Base-by-base conservation (phyloP, 2,797 vertebrate species). In the Clamator glandarius region DNA sequence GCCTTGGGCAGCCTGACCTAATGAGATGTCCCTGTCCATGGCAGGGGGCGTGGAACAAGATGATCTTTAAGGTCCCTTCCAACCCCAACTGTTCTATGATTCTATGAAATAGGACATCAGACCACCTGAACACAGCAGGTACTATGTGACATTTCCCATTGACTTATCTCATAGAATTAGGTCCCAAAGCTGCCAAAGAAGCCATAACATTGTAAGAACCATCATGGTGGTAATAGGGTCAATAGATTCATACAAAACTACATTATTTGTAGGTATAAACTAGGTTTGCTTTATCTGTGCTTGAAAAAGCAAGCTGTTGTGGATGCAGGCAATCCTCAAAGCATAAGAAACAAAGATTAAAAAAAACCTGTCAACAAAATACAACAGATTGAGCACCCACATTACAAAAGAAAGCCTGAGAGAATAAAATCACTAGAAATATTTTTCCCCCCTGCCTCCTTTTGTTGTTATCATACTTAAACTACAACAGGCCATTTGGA, bases 201-300 rank as follows among this genome's bases (percentile, higher is more conserved):
- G 48, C 20, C 1, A 0, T 8, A 67, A 24, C 10, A 20, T 7
- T 67, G 15, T 59, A 51, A 77, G n/a, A 79, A n/a, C 19, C 16
- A 58, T 11, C 14, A 36, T 2, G 4, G 19, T 8, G 12, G 11
- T 33, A 84, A 42, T 0, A 55, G 8, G 29, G 20, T 7, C 2
- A 63, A 59, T 0, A 76, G 20, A 66, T 33, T 64, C 2, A 58
- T 4, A 57, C 3, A 82, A 87, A 44, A 16, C 36, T 42, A 28
- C 3, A 15, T 41, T 81, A 62, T 25, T 70, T 67, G n/a, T 73
- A 84, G 41, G n/a, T 50, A 64, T 25, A 70, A 79, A 67, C 26
- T 35, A 82, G 36, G 23, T 36, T 63, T 73, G 26, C 24, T 61
- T 74, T 63, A 26, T 46, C 29, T 16, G 3, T n/a, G 21, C 31